These are phyloP conservation scores for Cheilosia grossa DNA, from an alignment of 2,888 invertebrate genomes.

Conservation along the genomic window DNA sequence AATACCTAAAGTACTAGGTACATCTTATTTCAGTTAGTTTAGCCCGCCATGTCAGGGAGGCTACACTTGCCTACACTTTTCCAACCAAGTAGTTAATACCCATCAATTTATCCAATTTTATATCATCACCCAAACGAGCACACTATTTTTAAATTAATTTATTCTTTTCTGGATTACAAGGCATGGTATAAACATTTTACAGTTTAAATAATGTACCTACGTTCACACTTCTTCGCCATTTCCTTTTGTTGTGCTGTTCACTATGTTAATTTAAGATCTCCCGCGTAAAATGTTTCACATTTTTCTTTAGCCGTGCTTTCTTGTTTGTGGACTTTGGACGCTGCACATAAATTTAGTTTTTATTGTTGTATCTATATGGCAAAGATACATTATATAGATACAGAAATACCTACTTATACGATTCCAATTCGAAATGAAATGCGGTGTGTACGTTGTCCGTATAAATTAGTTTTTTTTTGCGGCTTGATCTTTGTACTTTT, in stretches of 20 bases:
- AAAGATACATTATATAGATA: slow-evolving; percentile 6
- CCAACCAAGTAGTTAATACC: too few relatives aligned
- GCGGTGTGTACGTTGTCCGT: not conserved
- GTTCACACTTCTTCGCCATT: not conserved
- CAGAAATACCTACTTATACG: not conserved
- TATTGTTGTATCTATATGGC: slow-evolving; percentile 2
- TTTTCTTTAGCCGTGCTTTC: slow-evolving; percentile 9
- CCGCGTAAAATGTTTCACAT: not conserved
- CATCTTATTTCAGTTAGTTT: too few relatives aligned
- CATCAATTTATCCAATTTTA: too few relatives aligned
- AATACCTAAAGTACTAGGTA: too few relatives aligned
- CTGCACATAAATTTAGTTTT: slow-evolving; percentile 27
- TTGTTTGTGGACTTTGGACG: slow-evolving; percentile 34
- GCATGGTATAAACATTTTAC: too few relatives aligned
- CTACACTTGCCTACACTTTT: too few relatives aligned
- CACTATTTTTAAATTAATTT: too few relatives aligned
- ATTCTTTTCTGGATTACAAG: too few relatives aligned
- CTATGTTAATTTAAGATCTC: not conserved
- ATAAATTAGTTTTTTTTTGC: not conserved
- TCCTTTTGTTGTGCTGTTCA: slow-evolving; percentile 1
- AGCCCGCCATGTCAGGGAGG: too few relatives aligned
- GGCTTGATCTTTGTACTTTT: not conserved
- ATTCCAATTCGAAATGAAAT: not conserved
- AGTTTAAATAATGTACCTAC: not conserved
- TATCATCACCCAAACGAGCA: too few relatives aligned